Base-by-base conservation (phyloP, 2,797 vertebrate genomes). In the Pangasius sanitwongsei region DNA sequence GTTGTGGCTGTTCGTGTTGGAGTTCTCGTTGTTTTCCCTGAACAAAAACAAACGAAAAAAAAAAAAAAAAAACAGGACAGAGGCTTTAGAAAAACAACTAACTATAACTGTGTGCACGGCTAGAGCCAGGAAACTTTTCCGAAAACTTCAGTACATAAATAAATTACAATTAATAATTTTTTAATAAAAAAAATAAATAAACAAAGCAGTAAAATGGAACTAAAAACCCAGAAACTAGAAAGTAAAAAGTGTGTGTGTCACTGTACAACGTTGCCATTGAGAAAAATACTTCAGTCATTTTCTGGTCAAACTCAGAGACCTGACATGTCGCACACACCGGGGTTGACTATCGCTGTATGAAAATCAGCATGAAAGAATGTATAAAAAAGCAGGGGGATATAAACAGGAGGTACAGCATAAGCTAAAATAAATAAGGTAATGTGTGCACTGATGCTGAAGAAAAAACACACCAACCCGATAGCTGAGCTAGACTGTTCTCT, bases 21-120 rank as follows among this genome's bases (percentile, higher is more conserved):
- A 98, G 96, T 99, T 99, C 95, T 99, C 98, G 93, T 97, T 99
- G 97, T 99, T 99, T 95, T 99, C 98, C 94, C 98, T 99, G 94
- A 85, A 88, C 6, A 81, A 31, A 67, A 37, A 37, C 11, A 61
- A 53, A 50, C 18, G 25, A 82, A 31, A 63, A 48, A 85, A 16
- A 15, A 83, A 44, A n/a, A 61, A 25, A 28, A 11, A 12, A n/a
- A 9, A 31, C 78, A 80, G 1, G 15, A 55, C 28, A n/a, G 25
- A 50, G 31, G 28, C 3, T 25, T 55, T 81, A 15, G 7, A 41
- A 61, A 8, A 44, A 12, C 37, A 23, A 75, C 53, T 12, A 59
- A 41, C 12, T 44, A 18, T 83, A 83, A 83, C 12, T 65, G 25
- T 48, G 82, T 48, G 59, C 61, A 65, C 28, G 15, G 13, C n/a